Evolutionary conservation across 2,888 invertebrate genomes (phyloP), one percentile per base, ranked within the genome.

Genomic region (Hypolimnas misippus): DNA sequence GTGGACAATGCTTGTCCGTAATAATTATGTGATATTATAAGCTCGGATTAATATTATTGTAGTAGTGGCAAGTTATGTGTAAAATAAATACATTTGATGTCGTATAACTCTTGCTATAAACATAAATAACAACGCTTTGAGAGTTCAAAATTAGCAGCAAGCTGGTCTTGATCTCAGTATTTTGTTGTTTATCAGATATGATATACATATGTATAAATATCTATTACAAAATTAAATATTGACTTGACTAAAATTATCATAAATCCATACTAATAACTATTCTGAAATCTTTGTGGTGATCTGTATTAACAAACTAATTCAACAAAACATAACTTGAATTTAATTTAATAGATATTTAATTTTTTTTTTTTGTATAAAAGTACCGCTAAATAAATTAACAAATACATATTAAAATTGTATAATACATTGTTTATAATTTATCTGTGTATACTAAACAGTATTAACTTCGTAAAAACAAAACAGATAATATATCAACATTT

Each of bases 11-110:
- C 63, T 70, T 73, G 77, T 86, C 84, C 86, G 76, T 77, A 81
- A 84, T 84, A 66, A 70, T 70, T 73, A 87, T 91, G 91, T 91
- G 91, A 91, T 91, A 91, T 89, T 89, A 84, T 88, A 86, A 85
- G 83, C 84, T 83, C 86, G 86, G 86, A 82, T 78, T 84, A 74
- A 76, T 46, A 46, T 46, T 46, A 46, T 68, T 60, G 62, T 73
- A 71, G 63, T 78, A 81, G 75, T 82, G 83, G 80, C 78, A 75
- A 76, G 69, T 72, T 72, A 72, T 84, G 82, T 88, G 86, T 83
- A 82, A 86, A 84, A 84, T 80, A 76, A 72, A 68, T 69, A 66
- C 70, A 82, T 79, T 89, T 76, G 85, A 89, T 90, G 89, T 89
- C 79, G 85, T 89, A 82, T 84, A 85, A 67, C 60, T 64, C 49